Base-by-base conservation (phyloP, 1,140 invertebrate species). In the Hylyphantes graminicola region DNA sequence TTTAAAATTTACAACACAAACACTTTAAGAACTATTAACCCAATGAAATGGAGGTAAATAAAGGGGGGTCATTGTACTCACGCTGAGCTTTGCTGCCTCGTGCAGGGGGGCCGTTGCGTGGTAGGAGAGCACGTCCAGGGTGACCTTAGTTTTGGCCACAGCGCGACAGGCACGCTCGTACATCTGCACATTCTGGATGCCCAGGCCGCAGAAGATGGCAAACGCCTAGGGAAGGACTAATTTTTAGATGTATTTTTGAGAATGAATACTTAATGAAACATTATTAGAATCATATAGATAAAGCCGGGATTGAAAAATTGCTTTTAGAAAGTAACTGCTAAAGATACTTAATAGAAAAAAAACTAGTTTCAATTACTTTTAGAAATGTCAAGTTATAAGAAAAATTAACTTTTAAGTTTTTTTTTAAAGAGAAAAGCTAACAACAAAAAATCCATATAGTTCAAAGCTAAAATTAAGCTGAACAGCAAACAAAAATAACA, bases 161-260 rank as follows among this genome's bases (percentile, higher is more conserved):
- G 96, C 95, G 84, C 94, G 95, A 90, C 95, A 96, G 17, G 96
- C 96, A 85, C 95, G 96, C 89, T 98, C 97, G 90, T 98, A 98
- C 94, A 98, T 97, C 89, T 97, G 96, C 0, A 97, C 98, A 89
- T 99, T 98, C 89, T 98, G 96, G 78, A 99, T 98, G 0, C 97
- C 97, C 65, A 98, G 92, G 7, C 97, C 97, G 89, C 96, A 98
- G 89, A 98, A 99, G 85, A 98, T 98, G 53, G 96, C 96, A 90
- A 99, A 98, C 2, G 97, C 97, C 87, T 88, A 48, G 11, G 68
- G 65, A 64, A 35, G 48, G 12, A 63, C 15, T 35, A 0, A 61
- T 50, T 19, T 57, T 74, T 74, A 74, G 12, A 13, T 13, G 57
- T 59, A 4, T 13, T 13, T 59, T n/a, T n/a, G 12, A 59, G 4